These are phyloP conservation scores for Cyprinus carpio DNA, from an alignment of 2,113 vertebrate species.

Conservation along the genomic window DNA sequence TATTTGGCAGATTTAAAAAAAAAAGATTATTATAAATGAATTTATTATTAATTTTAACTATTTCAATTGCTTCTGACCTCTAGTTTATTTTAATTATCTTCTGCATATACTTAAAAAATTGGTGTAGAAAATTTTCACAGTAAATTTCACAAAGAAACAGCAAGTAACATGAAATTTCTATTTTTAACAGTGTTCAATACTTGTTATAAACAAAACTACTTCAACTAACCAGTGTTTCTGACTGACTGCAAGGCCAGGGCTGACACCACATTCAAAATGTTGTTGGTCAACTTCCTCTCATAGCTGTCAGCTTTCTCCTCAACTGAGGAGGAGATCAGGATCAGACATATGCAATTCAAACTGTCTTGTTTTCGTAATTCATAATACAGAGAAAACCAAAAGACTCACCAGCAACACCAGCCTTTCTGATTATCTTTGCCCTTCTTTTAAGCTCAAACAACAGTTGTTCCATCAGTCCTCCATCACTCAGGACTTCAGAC, in stretches of 20 bases:
- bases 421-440: constrained; percentile 91
- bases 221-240: constrained; percentile 84
- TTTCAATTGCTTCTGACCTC: too few species aligned
- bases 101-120: too few species aligned
- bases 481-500: constrained; percentile 86
- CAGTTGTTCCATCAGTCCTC: constrained; percentile 84
- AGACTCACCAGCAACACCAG: constrained; percentile 72
- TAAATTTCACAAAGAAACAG: not conserved
- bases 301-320: constrained; percentile 63
- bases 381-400: not conserved
- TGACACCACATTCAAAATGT: constrained; percentile 84
- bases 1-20: too few species aligned
- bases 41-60: not conserved
- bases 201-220: not conserved
- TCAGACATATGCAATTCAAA: not conserved
- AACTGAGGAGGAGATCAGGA: constrained; percentile 41
- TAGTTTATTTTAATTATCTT: not conserved
- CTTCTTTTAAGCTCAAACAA: constrained; percentile 82
- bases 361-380: not conserved
- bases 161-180: not conserved
- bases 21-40: too few species aligned
- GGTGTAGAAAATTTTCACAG: not conserved
- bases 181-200: too few species aligned
- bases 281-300: constrained; percentile 78
- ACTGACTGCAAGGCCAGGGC: constrained; percentile 81